Base-by-base conservation (phyloP, 2,888 invertebrate species). In the Tipula unca region DNA sequence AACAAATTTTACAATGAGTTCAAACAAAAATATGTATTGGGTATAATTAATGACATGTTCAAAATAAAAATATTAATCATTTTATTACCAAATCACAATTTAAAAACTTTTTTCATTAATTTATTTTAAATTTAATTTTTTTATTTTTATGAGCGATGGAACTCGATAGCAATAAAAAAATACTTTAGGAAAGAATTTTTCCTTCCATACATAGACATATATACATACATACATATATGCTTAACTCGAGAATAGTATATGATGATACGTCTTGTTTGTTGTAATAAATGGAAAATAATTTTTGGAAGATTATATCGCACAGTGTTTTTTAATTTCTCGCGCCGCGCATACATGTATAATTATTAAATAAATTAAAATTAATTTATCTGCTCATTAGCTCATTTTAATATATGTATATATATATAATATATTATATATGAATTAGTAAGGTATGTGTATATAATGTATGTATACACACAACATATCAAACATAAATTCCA, bases 11-110 rank as follows among this genome's bases (percentile, higher is more conserved):
- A 69, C 69, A 69, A 69, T 69, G 69, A 69, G 69, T 69, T 69
- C 69, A 69, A 69, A 69, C 69, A 20, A 69, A 69, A 69, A 69
- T 25, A 69, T 48, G 17, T 69, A 69, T 69, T 69, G 69, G 69
- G 25, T 69, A 25, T 69, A 69, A 69, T 69, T 69, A 69, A 69
- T 69, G 69, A 69, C 69, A 69, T 25, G 25, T 69, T 20, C 1
- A 69, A 69, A 69, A 69, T 69, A 69, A 69, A 69, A 69, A 69
- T 69, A 69, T 69, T 69, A 69, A 69, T 69, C 69, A 69, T 69
- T 69, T 69, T 69, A 69, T 69, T 69, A 25, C 69, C 69, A 69
- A 69, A 69, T 69, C 69, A 69, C 69, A 69, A 69, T 69, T 69
- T 69, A 69, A 69, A 69, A 69, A 69, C 69, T 69, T 69, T 69